Percentiles rank a stretch among this genome's conserved stretches.
Evolutionary conservation across 2,888 invertebrate genomes (phyloP).

Genomic region (Eurytoma adleriae): DNA sequence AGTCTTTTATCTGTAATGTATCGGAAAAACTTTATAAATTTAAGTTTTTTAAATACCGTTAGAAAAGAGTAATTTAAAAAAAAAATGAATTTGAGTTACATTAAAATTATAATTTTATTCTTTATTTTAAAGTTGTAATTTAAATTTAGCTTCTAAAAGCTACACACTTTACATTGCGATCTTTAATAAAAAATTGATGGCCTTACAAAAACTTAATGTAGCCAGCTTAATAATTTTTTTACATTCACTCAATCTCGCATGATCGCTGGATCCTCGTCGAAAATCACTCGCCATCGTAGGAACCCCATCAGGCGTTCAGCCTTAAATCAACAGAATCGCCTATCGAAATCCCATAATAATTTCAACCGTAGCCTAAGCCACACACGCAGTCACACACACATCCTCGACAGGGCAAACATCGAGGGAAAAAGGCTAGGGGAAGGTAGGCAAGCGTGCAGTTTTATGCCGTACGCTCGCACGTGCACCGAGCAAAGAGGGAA

Average conservation of each 20-base stretch:
- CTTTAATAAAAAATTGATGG: too few relatives aligned
- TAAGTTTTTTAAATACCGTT: too few relatives aligned
- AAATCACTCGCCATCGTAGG: neutral
- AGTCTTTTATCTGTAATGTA: too few relatives aligned
- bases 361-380: neutral
- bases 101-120: too few relatives aligned
- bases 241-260: conserved; percentile 4
- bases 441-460: conserved; percentile 16
- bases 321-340: conserved; percentile 49
- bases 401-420: neutral
- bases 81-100: too few relatives aligned
- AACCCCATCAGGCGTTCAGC: neutral
- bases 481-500: conserved; percentile 2
- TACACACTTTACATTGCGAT: too few relatives aligned
- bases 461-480: conserved; percentile 21
- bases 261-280: conserved; percentile 10
- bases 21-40: too few relatives aligned
- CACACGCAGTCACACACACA: neutral
- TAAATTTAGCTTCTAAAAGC: too few relatives aligned
- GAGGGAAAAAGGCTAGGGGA: neutral
- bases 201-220: too few relatives aligned
- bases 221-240: too few relatives aligned
- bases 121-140: too few relatives aligned
- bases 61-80: too few relatives aligned
- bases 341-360: conserved; percentile 31